Percentiles rank a stretch among this genome's conserved stretches.
Conservation (phyloP, 1,140 invertebrate genomes). For the Bombus sylvicola region DNA sequence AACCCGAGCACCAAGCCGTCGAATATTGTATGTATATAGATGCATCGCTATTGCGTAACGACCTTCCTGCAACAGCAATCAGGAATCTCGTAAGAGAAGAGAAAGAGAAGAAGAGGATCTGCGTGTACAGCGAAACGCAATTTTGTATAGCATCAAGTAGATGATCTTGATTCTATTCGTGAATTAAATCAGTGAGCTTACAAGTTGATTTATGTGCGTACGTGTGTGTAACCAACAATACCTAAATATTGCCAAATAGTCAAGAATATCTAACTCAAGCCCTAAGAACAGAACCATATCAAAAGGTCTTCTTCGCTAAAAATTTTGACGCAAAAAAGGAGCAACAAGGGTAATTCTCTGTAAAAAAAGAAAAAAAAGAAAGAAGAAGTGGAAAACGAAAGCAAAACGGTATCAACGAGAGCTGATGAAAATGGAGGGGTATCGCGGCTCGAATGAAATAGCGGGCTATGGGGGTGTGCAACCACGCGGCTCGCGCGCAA, state of each 20-base stretch:
- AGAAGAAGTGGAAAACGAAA: conserved; percentile 20
- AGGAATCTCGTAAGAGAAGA: not conserved
- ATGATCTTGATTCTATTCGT: not conserved
- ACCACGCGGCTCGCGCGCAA: conserved; percentile 55
- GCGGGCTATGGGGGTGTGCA: conserved; percentile 3
- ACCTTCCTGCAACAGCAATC: conserved; percentile 2
- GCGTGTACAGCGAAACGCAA: not conserved
- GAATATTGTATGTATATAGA: not conserved
- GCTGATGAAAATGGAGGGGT: conserved; percentile 53
- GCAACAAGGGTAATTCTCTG: not conserved
- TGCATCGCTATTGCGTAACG: conserved; percentile 19
- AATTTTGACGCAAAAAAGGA: not conserved
- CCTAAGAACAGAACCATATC: too few relatives aligned
- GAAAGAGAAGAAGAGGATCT: not conserved
- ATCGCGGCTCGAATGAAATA: conserved; percentile 35
- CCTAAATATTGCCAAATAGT: too few relatives aligned
- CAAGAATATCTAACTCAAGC: too few relatives aligned
- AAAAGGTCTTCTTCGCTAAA: not conserved
- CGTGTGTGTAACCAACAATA: too few relatives aligned
- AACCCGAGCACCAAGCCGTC: conserved; percentile 30
- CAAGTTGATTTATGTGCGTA: too few relatives aligned
- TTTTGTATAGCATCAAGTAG: not conserved
- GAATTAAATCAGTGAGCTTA: not conserved
- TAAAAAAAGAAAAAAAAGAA: not conserved
- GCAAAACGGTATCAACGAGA: conserved; percentile 47